Evolutionary conservation across 2,113 vertebrate genomes (phyloP), one percentile per base, ranked within the genome.

Genomic region (Pimephales promelas): DNA sequence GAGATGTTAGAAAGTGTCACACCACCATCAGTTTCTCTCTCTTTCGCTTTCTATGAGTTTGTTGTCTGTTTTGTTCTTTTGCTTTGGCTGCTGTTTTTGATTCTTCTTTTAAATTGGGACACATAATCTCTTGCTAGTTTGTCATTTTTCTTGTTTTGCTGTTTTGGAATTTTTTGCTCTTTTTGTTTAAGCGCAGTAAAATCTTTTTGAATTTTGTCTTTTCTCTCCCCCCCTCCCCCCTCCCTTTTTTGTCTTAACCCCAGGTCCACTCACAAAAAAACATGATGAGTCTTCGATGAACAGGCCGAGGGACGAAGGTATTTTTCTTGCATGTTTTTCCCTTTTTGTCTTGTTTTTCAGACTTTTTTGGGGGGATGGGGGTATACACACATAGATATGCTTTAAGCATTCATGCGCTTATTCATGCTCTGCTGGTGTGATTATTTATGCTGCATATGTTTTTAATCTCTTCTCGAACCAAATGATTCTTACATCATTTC

Each of bases 191-290:
- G 22, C 72, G 74, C 85, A 87, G 87, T 85, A 84, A 90, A 84
- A 81, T 79, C 84, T 86, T 84, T 92, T 90, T 88, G 24, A 90
- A 89, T 89, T 89, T 86, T 89, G 59, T 90, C 87, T 92, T 94
- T 94, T 95, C 91, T 93, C 84, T 85, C 81, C 40, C 84, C 68
- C 70, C 73, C 91, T 93, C 84, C 83, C 81, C 40, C 84, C 68
- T 62, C 73, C 80, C 76, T 77, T 90, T 91, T 90, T 93, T 92
- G 93, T 95, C 93, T 92, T 87, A 94, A 94, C 92, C 90, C 90
- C 91, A 97, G 96, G 96, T 96, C 96, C 95, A 36, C 95, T 97
- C 91, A 96, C 96, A 92, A 97, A 96, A 96, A 97, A 96, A 88
- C 92, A 92, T 1, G 94, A 94, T 54, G 94, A 95, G 90, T 94